A percentile compares a stretch with the other conserved stretches of the same genome.
These are phyloP conservation scores for Perodicticus potto DNA, from an alignment of 2,797 vertebrate species.

Conservation along the genomic window DNA sequence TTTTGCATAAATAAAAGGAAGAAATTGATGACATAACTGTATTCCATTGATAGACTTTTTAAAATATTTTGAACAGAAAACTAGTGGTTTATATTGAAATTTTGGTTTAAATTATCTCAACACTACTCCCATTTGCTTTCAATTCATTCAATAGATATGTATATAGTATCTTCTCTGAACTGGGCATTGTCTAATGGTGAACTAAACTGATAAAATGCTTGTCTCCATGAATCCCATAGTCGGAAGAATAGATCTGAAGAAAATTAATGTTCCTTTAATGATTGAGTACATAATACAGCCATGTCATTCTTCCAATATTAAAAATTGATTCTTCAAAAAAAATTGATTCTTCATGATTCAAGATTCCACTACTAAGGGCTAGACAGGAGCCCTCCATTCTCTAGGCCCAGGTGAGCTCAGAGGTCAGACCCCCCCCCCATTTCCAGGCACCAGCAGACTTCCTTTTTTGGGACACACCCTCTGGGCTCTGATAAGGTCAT, in stretches of 20 bases:
- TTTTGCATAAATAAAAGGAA: constrained; percentile 30
- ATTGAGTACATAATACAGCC: background rate
- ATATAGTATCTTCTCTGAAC: background rate
- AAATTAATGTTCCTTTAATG: background rate
- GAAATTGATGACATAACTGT: background rate
- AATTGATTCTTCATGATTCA: too few relatives aligned
- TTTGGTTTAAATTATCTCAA: background rate
- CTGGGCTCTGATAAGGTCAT: too few relatives aligned
- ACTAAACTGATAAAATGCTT: background rate
- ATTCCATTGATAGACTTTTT: background rate
- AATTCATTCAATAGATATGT: background rate
- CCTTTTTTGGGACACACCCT: too few relatives aligned
- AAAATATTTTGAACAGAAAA: constrained; percentile 5
- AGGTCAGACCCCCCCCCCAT: too few relatives aligned
- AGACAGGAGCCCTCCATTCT: too few relatives aligned
- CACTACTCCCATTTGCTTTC: background rate
- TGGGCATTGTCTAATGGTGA: background rate
- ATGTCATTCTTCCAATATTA: background rate
- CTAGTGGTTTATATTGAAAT: background rate
- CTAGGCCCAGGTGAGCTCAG: too few relatives aligned
- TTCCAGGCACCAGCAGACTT: too few relatives aligned
- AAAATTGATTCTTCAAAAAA: background rate
- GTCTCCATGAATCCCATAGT: background rate
- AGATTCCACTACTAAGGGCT: too few relatives aligned
- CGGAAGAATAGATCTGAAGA: background rate